Evolutionary conservation across 2,888 invertebrate genomes (phyloP).

Genomic region (Megaustenia siamemsis): DNA sequence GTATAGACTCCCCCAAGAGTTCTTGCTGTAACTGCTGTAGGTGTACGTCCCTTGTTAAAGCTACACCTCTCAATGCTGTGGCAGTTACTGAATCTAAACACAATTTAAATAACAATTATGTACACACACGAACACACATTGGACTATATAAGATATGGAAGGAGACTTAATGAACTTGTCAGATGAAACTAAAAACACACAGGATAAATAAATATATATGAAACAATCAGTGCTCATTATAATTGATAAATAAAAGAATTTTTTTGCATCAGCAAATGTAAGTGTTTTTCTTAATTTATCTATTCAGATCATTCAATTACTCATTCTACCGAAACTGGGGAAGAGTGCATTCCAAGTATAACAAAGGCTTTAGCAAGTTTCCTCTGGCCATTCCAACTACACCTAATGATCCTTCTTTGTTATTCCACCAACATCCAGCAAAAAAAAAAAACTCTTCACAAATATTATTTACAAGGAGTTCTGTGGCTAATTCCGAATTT

Average conservation of each 20-base stretch:
- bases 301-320: conserved; percentile 17
- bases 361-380: not conserved
- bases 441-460: not conserved
- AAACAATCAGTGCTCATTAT: not conserved
- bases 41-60: conserved; percentile 88
- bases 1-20: conserved; percentile 77
- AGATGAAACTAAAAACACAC: no score
- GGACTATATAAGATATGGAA: no score
- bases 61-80: conserved; percentile 90
- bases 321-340: conserved; percentile 34
- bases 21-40: conserved; percentile 86
- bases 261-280: not conserved
- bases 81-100: conserved; percentile 80
- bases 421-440: conserved; percentile 42
- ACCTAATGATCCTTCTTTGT: conserved; percentile 39
- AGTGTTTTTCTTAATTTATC: not conserved
- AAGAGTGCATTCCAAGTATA: conserved; percentile 18
- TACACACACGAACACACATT: not conserved
- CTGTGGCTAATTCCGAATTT: conserved; percentile 35
- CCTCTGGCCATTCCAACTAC: conserved; percentile 12
- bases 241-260: not conserved
- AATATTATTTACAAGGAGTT: conserved; percentile 38
- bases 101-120: not conserved
- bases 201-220: no score
- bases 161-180: no score